Evolutionary conservation across 2,797 vertebrate species (phyloP).

Genomic region (Eulemur rubriventer): DNA sequence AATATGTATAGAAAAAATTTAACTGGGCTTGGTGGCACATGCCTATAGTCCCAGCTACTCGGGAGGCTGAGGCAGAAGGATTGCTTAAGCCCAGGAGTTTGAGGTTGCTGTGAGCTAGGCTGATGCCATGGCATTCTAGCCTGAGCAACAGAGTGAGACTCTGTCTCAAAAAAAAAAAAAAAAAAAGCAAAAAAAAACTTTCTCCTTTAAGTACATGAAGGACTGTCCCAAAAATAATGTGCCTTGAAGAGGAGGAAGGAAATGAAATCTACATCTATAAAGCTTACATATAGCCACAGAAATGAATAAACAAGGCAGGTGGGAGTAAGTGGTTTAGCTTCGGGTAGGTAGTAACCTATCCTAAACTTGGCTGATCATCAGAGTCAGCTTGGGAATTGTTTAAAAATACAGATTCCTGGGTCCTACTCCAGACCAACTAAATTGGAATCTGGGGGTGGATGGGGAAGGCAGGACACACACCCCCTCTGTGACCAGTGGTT

Average conservation of each 20-base stretch:
- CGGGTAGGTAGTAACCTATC: not conserved
- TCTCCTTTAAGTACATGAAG: not conserved
- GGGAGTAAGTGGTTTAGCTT: not conserved
- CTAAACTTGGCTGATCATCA: not conserved
- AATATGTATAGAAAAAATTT: no score
- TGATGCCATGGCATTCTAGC: no score
- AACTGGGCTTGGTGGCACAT: no score
- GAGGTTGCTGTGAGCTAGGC: no score
- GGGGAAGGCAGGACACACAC: not conserved
- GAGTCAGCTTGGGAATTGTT: not conserved
- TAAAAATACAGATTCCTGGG: not conserved
- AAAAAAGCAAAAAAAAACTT: not conserved
- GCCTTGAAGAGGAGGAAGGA: not conserved
- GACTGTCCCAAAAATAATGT: not conserved
- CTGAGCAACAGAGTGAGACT: no score
- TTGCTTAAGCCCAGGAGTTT: no score
- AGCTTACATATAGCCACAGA: not conserved
- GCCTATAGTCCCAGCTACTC: no score
- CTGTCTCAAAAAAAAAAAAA: no score
- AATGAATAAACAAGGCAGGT: not conserved
- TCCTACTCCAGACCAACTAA: not conserved
- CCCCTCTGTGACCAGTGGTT: not conserved
- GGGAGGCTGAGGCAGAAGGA: no score
- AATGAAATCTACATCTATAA: conserved; percentile 17
- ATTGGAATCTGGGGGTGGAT: not conserved